Conservation (phyloP, 1,140 invertebrate genomes). For the Stenopsyche tienmushanensis region DNA sequence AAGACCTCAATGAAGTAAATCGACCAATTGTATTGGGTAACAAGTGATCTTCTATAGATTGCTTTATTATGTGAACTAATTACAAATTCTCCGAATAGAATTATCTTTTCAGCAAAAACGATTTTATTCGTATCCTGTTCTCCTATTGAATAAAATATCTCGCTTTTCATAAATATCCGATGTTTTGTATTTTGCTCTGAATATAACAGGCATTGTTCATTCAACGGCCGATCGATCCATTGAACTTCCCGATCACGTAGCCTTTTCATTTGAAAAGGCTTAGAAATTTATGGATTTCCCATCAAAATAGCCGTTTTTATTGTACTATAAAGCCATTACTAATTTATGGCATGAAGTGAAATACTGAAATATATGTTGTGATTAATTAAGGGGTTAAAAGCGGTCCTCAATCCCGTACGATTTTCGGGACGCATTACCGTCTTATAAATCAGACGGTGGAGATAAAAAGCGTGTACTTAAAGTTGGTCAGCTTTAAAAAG, state of each 20-base stretch:
- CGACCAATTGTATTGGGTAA: too few relatives aligned
- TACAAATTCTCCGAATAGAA: too few relatives aligned
- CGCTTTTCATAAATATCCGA: not conserved
- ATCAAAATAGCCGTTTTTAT: slow-evolving; percentile 26
- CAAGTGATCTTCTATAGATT: too few relatives aligned
- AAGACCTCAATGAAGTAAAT: too few relatives aligned
- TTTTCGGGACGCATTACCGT: too few relatives aligned
- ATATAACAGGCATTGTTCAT: not conserved
- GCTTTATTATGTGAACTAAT: too few relatives aligned
- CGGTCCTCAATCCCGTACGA: too few relatives aligned
- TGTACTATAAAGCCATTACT: slow-evolving; percentile 11
- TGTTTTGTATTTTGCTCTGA: not conserved
- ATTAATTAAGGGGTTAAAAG: too few relatives aligned
- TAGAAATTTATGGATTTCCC: slow-evolving; percentile 23
- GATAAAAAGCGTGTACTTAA: too few relatives aligned
- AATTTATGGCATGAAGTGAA: slow-evolving; percentile 9
- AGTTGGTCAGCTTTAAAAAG: too few relatives aligned
- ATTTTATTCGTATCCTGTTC: not conserved
- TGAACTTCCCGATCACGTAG: slow-evolving; percentile 18
- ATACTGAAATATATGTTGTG: slow-evolving; percentile 4
- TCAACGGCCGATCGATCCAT: not conserved
- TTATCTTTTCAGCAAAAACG: too few relatives aligned
- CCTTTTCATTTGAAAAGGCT: slow-evolving; percentile 26
- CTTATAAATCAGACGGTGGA: too few relatives aligned
- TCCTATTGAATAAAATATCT: not conserved